phyloP scores from a whole-genome alignment of 2,113 vertebrate genomes.

The Ovis canadensis region DNA sequence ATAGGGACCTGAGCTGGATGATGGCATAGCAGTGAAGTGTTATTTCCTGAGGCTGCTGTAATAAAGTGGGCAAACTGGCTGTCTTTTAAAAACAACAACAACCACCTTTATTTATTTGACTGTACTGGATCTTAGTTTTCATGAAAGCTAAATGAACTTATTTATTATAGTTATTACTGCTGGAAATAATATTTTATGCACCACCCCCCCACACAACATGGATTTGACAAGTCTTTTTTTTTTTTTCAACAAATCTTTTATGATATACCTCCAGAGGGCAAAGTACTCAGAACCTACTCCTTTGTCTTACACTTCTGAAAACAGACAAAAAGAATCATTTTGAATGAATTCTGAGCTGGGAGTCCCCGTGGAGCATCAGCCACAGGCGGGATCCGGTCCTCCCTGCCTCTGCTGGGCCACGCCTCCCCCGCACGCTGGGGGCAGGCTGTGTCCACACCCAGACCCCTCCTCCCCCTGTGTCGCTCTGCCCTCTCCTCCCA shows the following conservation, averaged over 20 bases:
- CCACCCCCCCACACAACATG: rapidly evolving
- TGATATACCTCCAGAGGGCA: not conserved
- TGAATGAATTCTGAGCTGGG: not conserved
- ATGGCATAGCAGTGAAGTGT: rapidly evolving
- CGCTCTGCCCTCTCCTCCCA: not conserved
- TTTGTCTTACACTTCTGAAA: not conserved
- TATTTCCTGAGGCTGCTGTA: not conserved
- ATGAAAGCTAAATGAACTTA: not conserved
- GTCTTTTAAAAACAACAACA: not conserved
- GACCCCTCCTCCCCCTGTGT: not conserved
- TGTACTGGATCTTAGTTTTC: not conserved
- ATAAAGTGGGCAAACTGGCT: not conserved
- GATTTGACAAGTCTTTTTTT: not conserved
- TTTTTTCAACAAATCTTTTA: not conserved
- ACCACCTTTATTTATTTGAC: not conserved
- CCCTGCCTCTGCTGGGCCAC: not conserved
- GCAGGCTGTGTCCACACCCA: not conserved
- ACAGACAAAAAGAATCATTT: not conserved
- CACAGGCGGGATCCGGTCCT: not conserved
- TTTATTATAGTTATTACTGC: not conserved
- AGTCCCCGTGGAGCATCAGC: not conserved
- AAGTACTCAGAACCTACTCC: not conserved
- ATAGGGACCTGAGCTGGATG: not conserved
- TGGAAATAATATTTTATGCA: not conserved
- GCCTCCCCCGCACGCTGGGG: not conserved